phyloP scores from a whole-genome alignment of 1,140 invertebrate genomes.

The Drosophila malerkotliana region DNA sequence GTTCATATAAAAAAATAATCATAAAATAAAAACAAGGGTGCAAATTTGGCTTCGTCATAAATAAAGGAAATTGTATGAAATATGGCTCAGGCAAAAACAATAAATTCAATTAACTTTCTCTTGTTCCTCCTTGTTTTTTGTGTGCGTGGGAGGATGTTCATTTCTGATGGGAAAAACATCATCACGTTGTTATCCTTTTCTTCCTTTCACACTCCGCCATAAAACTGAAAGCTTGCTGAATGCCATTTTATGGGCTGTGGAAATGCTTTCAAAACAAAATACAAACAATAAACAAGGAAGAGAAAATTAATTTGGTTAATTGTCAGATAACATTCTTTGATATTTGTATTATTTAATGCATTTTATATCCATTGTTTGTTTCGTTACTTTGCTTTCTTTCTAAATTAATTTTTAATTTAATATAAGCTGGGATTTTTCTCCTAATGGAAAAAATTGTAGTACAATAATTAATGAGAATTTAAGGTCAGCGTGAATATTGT shows the following conservation, averaged over 20 bases:
- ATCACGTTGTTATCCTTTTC: constrained; percentile 31
- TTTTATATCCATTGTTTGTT: constrained; percentile 9
- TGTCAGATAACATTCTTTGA: constrained; percentile 33
- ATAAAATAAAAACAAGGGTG: constrained; percentile 22
- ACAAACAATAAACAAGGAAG: constrained; percentile 26
- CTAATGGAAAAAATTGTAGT: neutral
- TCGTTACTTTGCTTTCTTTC: neutral
- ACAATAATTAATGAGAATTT: too few relatives aligned
- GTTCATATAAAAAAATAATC: constrained; percentile 1
- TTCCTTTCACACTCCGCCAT: constrained; percentile 20
- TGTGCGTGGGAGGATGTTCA: neutral
- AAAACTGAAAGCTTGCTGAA: constrained; percentile 45
- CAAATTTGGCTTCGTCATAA: constrained; percentile 21
- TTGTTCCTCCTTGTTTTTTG: constrained; percentile 19
- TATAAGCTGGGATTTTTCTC: neutral
- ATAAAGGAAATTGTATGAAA: constrained; percentile 31
- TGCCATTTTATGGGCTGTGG: constrained; percentile 42
- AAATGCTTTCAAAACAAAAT: constrained; percentile 14
- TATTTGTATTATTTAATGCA: constrained; percentile 20
- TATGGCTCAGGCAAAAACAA: constrained; percentile 41
- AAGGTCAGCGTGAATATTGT: too few relatives aligned
- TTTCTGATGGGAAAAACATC: constrained; percentile 36
- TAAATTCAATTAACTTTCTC: constrained; percentile 62
- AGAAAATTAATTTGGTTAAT: constrained; percentile 54
- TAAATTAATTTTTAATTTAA: constrained; percentile 14